A percentile compares a stretch with the other conserved stretches of the same genome.
These are phyloP conservation scores for Euwallacea fornicatus DNA, from an alignment of 1,140 invertebrate species.

Conservation along the genomic window DNA sequence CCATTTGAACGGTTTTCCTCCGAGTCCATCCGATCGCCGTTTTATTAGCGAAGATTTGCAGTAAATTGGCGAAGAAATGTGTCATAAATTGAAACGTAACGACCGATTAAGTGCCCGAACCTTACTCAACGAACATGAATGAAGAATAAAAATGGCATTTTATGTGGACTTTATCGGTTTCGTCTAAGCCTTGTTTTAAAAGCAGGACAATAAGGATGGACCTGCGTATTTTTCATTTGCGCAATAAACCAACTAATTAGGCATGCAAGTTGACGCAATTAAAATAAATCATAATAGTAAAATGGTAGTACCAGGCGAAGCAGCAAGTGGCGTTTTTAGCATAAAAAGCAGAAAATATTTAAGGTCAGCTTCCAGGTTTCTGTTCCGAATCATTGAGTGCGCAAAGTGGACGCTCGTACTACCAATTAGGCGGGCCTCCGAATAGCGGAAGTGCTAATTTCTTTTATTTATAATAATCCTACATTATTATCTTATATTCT, in stretches of 20 bases:
- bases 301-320: background rate
- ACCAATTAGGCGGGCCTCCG: background rate
- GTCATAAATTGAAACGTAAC: slow-evolving; percentile 36
- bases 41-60: slow-evolving; percentile 35
- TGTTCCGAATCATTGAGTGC: slow-evolving; percentile 15
- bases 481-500: background rate
- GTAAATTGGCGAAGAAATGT: slow-evolving; percentile 39
- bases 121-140: slow-evolving; percentile 36
- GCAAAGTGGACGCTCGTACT: slow-evolving; percentile 2
- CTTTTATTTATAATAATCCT: background rate
- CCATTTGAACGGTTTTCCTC: slow-evolving; percentile 30
- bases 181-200: slow-evolving; percentile 30
- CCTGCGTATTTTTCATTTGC: background rate
- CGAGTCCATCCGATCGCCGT: slow-evolving; percentile 26
- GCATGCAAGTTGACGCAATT: slow-evolving; percentile 15
- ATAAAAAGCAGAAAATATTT: slow-evolving; percentile 15
- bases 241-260: slow-evolving; percentile 17
- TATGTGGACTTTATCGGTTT: slow-evolving; percentile 36
- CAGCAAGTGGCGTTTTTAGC: slow-evolving; percentile 6
- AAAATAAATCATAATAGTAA: slow-evolving; percentile 32
- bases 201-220: background rate
- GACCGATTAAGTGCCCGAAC: slow-evolving; percentile 32
- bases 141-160: slow-evolving; percentile 37
- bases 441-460: slow-evolving; percentile 1
- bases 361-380: slow-evolving; percentile 13